Percentiles rank a stretch among this genome's conserved stretches.
Conservation (phyloP, 1,140 invertebrate genomes). For the Plutomurus gul region DNA sequence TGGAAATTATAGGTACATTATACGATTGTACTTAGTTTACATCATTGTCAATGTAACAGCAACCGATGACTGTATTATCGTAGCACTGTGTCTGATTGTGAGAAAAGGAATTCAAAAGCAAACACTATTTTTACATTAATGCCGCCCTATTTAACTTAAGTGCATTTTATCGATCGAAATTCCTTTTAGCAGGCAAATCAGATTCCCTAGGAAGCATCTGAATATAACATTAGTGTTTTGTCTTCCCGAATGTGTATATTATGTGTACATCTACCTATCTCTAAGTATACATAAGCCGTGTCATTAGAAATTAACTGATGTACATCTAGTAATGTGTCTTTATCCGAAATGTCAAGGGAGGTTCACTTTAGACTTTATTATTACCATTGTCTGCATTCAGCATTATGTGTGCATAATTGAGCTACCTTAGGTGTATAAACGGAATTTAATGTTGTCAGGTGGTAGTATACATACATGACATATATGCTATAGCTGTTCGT, state of each 20-base stretch:
- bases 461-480: too few relatives aligned
- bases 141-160: constrained; percentile 16
- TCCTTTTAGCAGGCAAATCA: not conserved
- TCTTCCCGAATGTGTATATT: too few relatives aligned
- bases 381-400: too few relatives aligned
- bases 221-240: too few relatives aligned
- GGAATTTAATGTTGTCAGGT: too few relatives aligned
- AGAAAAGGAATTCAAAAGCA: not conserved
- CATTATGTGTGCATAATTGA: not conserved
- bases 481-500: too few relatives aligned
- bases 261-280: too few relatives aligned
- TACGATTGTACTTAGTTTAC: too few relatives aligned
- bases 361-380: too few relatives aligned
- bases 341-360: constrained; percentile 4
- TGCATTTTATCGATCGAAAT: constrained; percentile 5
- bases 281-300: not conserved
- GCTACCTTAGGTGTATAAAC: too few relatives aligned
- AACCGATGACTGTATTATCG: not conserved
- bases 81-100: too few relatives aligned
- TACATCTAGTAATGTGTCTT: not conserved
- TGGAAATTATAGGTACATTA: too few relatives aligned
- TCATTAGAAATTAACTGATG: not conserved
- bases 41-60: not conserved
- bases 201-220: not conserved
- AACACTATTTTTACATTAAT: constrained; percentile 11